Conservation (phyloP, 2,113 vertebrate genomes). For the Muntiacus reevesi region DNA sequence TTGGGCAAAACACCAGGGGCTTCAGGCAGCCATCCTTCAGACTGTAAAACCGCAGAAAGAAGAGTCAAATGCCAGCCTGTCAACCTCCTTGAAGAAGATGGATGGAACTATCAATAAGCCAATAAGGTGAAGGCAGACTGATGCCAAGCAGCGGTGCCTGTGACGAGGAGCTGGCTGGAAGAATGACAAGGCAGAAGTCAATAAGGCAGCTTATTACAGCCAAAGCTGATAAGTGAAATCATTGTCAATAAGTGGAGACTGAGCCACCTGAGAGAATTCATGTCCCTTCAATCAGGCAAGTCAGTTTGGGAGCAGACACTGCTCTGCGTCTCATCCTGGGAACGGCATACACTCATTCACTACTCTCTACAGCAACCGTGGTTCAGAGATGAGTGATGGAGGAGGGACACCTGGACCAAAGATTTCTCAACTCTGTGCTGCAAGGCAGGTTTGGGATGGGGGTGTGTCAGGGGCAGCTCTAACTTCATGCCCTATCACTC, state of each 20-base stretch:
- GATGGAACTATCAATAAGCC: constrained; percentile 77
- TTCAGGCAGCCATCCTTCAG: constrained; percentile 44
- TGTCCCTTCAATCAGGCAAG: constrained; percentile 20
- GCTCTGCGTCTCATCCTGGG: no score
- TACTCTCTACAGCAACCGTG: background rate
- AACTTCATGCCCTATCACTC: background rate
- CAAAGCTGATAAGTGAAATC: constrained; percentile 68
- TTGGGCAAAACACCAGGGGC: constrained; percentile 37
- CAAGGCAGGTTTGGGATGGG: background rate
- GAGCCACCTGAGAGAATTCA: constrained; percentile 37
- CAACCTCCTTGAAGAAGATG: constrained; percentile 71
- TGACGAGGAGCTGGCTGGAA: constrained; percentile 57
- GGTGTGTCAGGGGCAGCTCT: background rate
- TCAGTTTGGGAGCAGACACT: background rate
- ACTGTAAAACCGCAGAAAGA: constrained; percentile 52
- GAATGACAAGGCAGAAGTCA: constrained; percentile 63
- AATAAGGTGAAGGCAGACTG: constrained; percentile 68
- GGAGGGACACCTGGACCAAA: background rate
- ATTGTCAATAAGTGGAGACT: constrained; percentile 48
- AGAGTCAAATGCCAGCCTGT: constrained; percentile 68
- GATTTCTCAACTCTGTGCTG: background rate
- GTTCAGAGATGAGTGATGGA: background rate
- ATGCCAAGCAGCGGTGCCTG: constrained; percentile 53
- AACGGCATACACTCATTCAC: background rate
- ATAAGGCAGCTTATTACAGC: constrained; percentile 65